Conservation (phyloP, 2,797 vertebrate genomes). For the Dromococcyx pavoninus region DNA sequence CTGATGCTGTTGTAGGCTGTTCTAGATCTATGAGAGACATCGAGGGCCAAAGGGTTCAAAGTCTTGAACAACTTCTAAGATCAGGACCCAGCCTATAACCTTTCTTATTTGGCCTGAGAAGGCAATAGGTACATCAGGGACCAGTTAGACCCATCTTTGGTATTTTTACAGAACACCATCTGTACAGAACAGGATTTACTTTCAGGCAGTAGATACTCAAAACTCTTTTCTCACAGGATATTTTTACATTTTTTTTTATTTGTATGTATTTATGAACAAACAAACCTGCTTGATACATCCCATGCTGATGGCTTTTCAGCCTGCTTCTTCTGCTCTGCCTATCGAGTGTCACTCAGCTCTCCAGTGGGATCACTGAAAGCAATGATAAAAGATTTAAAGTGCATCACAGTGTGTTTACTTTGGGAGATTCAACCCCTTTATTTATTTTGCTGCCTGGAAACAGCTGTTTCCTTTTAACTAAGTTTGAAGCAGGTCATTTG, state of each 20-base stretch:
- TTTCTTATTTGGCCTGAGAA: neutral
- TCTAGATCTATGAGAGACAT: neutral
- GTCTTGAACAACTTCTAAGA: neutral
- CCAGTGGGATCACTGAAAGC: neutral
- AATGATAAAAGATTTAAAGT: neutral
- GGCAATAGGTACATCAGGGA: neutral
- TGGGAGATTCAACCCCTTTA: neutral
- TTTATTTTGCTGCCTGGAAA: slow-evolving; percentile 47
- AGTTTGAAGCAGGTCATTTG: neutral
- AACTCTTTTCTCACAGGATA: slow-evolving; percentile 23
- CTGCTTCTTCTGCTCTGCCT: neutral
- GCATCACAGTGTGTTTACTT: neutral
- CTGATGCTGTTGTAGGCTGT: neutral
- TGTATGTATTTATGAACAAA: slow-evolving; percentile 1
- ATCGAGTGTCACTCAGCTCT: neutral
- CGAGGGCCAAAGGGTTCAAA: neutral
- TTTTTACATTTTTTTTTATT: slow-evolving; percentile 16
- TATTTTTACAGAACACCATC: neutral
- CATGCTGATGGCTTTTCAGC: slow-evolving; percentile 7
- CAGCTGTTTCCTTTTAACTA: neutral
- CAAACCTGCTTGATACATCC: neutral
- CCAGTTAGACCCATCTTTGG: neutral
- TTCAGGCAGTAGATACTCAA: neutral
- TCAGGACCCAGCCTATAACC: neutral
- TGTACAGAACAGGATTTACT: neutral